phyloP scores from a whole-genome alignment of 2,888 invertebrate genomes.

The Sylvicola fuscatus region DNA sequence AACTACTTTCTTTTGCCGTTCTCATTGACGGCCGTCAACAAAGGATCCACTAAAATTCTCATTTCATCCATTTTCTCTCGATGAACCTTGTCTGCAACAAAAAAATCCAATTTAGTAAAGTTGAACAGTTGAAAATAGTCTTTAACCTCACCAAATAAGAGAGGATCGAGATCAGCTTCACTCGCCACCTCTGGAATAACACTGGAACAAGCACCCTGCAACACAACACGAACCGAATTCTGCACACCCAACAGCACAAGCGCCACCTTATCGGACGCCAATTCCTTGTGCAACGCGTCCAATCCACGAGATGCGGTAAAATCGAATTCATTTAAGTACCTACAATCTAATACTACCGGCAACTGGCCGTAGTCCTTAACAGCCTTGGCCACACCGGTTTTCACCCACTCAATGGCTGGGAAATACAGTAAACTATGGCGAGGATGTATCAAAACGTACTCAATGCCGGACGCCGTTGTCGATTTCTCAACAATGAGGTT shows the following conservation, averaged over 20 bases:
- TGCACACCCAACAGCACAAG: constrained; percentile 37
- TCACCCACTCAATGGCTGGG: constrained; percentile 65
- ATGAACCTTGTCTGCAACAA: too few relatives aligned
- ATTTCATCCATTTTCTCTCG: too few relatives aligned
- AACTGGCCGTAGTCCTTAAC: constrained; percentile 45
- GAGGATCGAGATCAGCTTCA: constrained; percentile 6
- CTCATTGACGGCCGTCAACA: too few relatives aligned
- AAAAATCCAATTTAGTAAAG: too few relatives aligned
- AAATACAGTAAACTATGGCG: constrained; percentile 60
- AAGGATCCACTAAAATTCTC: too few relatives aligned
- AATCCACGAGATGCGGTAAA: constrained; percentile 76
- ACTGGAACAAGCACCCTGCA: constrained; percentile 16
- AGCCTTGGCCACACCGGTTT: constrained; percentile 55
- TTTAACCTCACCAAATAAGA: constrained; percentile 4
- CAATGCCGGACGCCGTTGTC: constrained; percentile 31
- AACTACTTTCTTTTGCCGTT: too few relatives aligned
- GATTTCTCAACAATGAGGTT: constrained; percentile 30
- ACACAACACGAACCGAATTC: constrained; percentile 16
- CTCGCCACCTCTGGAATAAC: constrained; percentile 4
- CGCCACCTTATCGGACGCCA: constrained; percentile 46
- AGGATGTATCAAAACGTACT: constrained; percentile 56
- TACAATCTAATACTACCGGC: constrained; percentile 64
- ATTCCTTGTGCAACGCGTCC: constrained; percentile 50
- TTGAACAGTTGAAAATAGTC: too few relatives aligned
- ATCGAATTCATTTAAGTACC: constrained; percentile 43